Evolutionary conservation across 2,888 invertebrate species (phyloP).

Genomic region (Oxyteleia sp.): DNA sequence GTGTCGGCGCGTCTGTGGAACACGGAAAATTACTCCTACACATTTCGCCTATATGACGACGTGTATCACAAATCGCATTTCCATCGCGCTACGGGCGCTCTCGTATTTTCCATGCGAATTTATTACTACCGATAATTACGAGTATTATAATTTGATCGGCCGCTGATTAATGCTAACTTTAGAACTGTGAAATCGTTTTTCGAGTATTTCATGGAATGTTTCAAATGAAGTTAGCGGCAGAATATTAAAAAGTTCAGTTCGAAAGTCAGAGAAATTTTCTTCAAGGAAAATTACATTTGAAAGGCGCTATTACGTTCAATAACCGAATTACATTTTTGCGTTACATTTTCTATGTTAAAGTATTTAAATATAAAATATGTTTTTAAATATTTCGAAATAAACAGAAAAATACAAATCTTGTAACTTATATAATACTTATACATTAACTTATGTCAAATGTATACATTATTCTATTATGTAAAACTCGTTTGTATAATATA

Average conservation of each 20-base stretch:
- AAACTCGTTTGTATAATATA: too few species aligned
- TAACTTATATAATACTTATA: too few species aligned
- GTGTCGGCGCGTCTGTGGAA: slow-evolving; percentile 47
- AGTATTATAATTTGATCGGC: slow-evolving; percentile 40
- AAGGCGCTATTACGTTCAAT: slow-evolving; percentile 5
- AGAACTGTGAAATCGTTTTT: slow-evolving; percentile 26
- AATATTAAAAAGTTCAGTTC: slow-evolving; percentile 32
- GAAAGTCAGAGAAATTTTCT: slow-evolving; percentile 17
- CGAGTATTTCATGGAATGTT: slow-evolving; percentile 14
- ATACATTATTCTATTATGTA: too few species aligned
- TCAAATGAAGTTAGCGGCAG: slow-evolving; percentile 21
- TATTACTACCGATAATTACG: slow-evolving; percentile 39
- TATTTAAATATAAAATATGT: too few species aligned
- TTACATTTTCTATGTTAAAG: too few species aligned
- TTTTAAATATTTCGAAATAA: too few species aligned
- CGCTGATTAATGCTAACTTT: not conserved
- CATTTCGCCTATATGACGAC: slow-evolving; percentile 21
- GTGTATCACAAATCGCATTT: slow-evolving; percentile 45
- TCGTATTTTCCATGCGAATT: slow-evolving; percentile 40
- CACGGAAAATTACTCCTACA: slow-evolving; percentile 41
- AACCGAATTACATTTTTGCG: not conserved
- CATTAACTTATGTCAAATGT: too few species aligned
- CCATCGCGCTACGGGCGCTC: not conserved
- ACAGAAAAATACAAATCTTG: too few species aligned
- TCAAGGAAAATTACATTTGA: slow-evolving; percentile 19